Base-by-base conservation (phyloP, 2,113 vertebrate species). In the Cricetomys ansorgei region DNA sequence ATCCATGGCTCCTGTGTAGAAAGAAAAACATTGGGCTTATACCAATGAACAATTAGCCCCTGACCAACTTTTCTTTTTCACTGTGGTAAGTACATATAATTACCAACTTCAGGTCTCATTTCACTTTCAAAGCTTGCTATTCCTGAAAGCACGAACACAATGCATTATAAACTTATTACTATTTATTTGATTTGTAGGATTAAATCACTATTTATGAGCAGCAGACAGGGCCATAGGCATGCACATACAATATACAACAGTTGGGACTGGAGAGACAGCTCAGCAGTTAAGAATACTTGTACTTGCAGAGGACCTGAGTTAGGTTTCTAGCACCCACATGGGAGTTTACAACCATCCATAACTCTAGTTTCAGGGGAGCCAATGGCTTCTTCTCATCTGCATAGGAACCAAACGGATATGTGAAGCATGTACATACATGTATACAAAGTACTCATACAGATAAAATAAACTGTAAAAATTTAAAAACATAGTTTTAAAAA, bases 1-100 rank as follows among this genome's bases (percentile, higher is more conserved):
- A 15, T 99, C 99, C 99, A 99, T 99, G 91, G 97, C 96, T 95
- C 96, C 95, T 97, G 76, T 19, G 3, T 75, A 91, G 40, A 96
- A 94, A 94, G 27, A 88, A 88, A 96, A 96, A 87, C 21, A 95
- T 3, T 48, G 67, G 31, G 67, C 29, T 97, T 95, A 92, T 86
- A 62, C 91, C 19, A 95, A 84, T 70, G 34, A 69, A 40, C 57
- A 86, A 86, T 13, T 88, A 92, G n/a, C 19, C 6, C 48, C 59
- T 81, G 34, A 88, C 27, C n/a, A 83, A 8, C 29, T 65, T 29
- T 76, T 80, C 72, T 69, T 48, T 81, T 76, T 69, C 8, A 45
- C 5, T 91, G 43, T 91, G 27, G 59, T 53, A 94, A 96, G 67
- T 62, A 88, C 27, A 93, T 1, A 77, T 67, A 85, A 83, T 45